Evolutionary conservation across 2,113 vertebrate genomes (phyloP).

Genomic region (Rhombomys opimus): DNA sequence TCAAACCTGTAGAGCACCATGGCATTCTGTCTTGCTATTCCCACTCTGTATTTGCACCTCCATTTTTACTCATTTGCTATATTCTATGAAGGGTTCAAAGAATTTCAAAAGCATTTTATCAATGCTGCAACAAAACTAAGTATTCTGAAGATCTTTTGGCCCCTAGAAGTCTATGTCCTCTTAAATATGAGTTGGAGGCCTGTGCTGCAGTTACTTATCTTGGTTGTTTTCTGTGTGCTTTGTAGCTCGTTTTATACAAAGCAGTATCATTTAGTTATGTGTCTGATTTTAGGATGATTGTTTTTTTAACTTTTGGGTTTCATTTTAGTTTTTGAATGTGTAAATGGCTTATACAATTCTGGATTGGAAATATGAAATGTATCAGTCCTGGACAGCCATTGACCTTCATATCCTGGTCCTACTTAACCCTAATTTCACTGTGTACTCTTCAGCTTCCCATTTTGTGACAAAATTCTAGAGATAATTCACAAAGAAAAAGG

Average conservation of each 20-base stretch:
- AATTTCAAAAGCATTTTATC: not conserved
- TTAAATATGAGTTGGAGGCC: not conserved
- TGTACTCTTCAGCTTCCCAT: not conserved
- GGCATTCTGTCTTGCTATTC: not conserved
- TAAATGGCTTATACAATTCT: not conserved
- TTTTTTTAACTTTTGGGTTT: not conserved
- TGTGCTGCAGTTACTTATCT: not conserved
- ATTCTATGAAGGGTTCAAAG: not conserved
- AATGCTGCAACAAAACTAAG: not conserved
- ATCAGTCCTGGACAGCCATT: not conserved
- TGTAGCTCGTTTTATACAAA: not conserved
- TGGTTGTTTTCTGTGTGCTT: constrained; percentile 2
- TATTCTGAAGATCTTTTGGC: not conserved
- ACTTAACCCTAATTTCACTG: not conserved
- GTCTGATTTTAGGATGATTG: not conserved
- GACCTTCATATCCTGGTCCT: not conserved
- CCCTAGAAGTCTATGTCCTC: not conserved
- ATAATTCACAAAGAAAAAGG: not conserved
- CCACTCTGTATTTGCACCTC: not conserved
- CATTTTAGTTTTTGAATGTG: not conserved
- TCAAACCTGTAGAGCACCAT: not conserved
- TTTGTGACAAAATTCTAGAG: not conserved
- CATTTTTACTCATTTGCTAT: not conserved
- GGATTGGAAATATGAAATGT: not conserved
- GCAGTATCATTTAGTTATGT: not conserved